Conservation (phyloP, 37 sponge, comb jelly and placozoan species). For the Aphrocallistes beatrix region DNA sequence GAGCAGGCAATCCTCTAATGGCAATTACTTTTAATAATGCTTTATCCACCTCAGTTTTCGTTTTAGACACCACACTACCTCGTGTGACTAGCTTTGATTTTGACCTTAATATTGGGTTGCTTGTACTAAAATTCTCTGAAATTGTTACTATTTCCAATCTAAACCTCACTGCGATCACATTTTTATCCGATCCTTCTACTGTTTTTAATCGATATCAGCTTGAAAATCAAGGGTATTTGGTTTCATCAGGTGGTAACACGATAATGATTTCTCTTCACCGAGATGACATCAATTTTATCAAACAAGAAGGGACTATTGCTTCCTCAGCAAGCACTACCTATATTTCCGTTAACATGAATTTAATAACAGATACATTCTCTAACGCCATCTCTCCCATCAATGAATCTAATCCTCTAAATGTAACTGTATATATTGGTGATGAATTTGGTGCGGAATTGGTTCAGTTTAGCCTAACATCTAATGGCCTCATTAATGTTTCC, state of each 20-base stretch:
- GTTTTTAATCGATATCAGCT: neutral
- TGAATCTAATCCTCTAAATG: neutral
- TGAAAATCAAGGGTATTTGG: neutral
- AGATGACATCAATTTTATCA: neutral
- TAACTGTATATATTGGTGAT: neutral
- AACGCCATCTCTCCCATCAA: neutral
- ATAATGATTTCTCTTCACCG: neutral
- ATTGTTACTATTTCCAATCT: slow-evolving; percentile 34
- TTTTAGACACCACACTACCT: slow-evolving; percentile 51
- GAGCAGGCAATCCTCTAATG: slow-evolving; percentile 41
- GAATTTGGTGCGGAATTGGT: neutral
- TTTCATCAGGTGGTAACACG: neutral
- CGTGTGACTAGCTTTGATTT: slow-evolving; percentile 32
- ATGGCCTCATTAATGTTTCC: slow-evolving; percentile 27
- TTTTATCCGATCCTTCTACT: slow-evolving; percentile 24
- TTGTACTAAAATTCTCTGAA: slow-evolving; percentile 50
- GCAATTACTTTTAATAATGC: slow-evolving; percentile 35
- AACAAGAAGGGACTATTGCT: neutral
- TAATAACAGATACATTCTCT: slow-evolving; percentile 41
- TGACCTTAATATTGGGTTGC: slow-evolving; percentile 55
- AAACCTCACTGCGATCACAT: slow-evolving; percentile 19
- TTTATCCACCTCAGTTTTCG: slow-evolving; percentile 18
- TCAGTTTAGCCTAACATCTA: neutral
- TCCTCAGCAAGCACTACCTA: neutral
- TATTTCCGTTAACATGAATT: slow-evolving; percentile 25